phyloP scores from a whole-genome alignment of 2,888 invertebrate genomes.

The Latrodectus elegans region DNA sequence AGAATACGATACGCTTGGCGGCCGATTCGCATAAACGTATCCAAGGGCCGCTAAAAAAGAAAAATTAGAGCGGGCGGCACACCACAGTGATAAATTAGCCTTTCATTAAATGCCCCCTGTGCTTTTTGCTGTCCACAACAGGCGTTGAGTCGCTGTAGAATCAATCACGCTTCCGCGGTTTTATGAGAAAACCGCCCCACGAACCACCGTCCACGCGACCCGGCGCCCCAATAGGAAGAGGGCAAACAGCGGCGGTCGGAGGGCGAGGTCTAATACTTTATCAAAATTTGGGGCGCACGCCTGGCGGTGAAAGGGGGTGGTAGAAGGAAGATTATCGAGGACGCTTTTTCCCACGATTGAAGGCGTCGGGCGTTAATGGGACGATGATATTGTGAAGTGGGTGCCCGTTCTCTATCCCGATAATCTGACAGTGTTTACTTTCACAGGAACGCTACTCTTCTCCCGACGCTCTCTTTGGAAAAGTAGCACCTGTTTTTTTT shows the following conservation, averaged over 20 bases:
- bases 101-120: conserved; percentile 23
- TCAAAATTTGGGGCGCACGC: conserved; percentile 55
- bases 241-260: conserved; percentile 47
- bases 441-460: conserved; percentile 1
- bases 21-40: too few relatives aligned
- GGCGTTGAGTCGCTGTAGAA: conserved; percentile 21
- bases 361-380: conserved; percentile 17
- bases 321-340: background rate
- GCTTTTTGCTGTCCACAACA: conserved; percentile 18
- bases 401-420: background rate
- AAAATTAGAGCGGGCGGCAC: background rate
- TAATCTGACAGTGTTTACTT: conserved; percentile 17
- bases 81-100: conserved; percentile 43
- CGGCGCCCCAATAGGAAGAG: conserved; percentile 15
- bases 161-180: conserved; percentile 39
- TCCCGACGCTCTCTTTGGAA: background rate
- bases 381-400: conserved; percentile 17
- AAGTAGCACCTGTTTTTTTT: background rate
- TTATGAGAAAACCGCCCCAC: conserved; percentile 50
- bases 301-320: conserved; percentile 12
- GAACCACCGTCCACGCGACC: conserved; percentile 13
- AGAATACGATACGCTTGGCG: too few relatives aligned
- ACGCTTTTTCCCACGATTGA: conserved; percentile 3
- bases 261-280: conserved; percentile 57
- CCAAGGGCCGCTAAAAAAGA: too few relatives aligned